Base-by-base conservation (phyloP, 1,140 invertebrate species). In the Marisa cornuarietis region DNA sequence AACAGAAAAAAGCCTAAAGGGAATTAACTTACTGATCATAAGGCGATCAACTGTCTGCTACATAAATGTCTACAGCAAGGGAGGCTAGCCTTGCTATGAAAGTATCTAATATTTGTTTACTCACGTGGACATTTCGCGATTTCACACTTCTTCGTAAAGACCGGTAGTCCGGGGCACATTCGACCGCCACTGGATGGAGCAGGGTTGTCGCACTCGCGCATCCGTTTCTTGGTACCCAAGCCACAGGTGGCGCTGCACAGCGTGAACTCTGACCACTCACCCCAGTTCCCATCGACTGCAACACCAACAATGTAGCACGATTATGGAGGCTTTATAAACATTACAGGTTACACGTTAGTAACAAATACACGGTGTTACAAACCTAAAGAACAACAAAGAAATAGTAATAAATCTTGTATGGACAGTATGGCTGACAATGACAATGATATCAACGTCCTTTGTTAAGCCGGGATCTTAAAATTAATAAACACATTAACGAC, bases 161-260 rank as follows among this genome's bases (percentile, higher is more conserved):
- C 71, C 6, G 66, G 54, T 13, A 58, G 26, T 0, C 96, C 96
- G 0, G 89, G 85, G 85, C 95, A 96, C 18, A 94, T 93, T 10
- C 92, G 85, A 0, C 94, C 94, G 14, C 94, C 93, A 71, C 94
- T 81, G 13, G 80, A 90, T 0, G 94, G 93, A 13, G 90, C 86
- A 0, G 95, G 94, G 86, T 93, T 93, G 80, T 95, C 93, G 85
- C 95, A 96, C 51, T 90, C 87, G 79, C 94, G 87, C 16, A 88
- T 91, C 42, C 93, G 89, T 13, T 81, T 81, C 62, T 81, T 85
- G n/a, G 71, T 68, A 18, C 88, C 88, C 18, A 78, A 69, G 6
- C 87, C 87, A 83, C 88, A 89, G 3, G 84, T 86, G 42, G 75
- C 83, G 80, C 83, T 86, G 73, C 87, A 87, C 14, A 78, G 72